Evolutionary conservation across 2,888 invertebrate species (phyloP).

Genomic region (Temnothorax unifasciatus): DNA sequence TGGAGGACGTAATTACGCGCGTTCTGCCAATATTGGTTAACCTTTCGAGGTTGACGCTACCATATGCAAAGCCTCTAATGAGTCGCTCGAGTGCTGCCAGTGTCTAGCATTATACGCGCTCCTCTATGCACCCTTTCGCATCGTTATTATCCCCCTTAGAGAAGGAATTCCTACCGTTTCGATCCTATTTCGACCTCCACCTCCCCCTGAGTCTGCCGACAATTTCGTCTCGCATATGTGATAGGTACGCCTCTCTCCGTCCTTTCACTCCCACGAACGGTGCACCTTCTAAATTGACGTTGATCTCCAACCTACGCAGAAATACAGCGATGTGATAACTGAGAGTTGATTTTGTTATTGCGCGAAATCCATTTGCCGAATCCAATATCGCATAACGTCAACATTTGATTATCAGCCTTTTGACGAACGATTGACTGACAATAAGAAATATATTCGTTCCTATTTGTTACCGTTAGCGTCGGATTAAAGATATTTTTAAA

Average conservation of each 20-base stretch:
- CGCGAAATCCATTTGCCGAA: slow-evolving; percentile 29
- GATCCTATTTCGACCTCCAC: slow-evolving; percentile 63
- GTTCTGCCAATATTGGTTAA: slow-evolving; percentile 86
- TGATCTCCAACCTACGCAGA: slow-evolving; percentile 24
- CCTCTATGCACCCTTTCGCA: slow-evolving; percentile 67
- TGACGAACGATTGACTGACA: slow-evolving; percentile 7
- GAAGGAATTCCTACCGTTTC: slow-evolving; percentile 67
- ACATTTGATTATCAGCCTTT: slow-evolving; percentile 21
- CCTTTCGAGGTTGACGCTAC: slow-evolving; percentile 86
- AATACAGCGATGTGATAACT: slow-evolving; percentile 11
- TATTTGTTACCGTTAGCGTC: not conserved
- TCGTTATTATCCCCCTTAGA: slow-evolving; percentile 72
- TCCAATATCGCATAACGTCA: slow-evolving; percentile 19
- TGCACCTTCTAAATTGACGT: slow-evolving; percentile 59
- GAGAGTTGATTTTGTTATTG: slow-evolving; percentile 23
- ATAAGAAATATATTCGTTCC: slow-evolving; percentile 17
- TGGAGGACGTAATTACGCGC: slow-evolving; percentile 85
- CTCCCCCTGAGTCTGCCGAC: not conserved
- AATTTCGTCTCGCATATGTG: slow-evolving; percentile 26
- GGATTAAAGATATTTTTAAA: slow-evolving; percentile 25
- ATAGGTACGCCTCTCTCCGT: slow-evolving; percentile 17
- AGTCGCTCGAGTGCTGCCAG: slow-evolving; percentile 84
- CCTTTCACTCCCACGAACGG: slow-evolving; percentile 23
- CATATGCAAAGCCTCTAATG: slow-evolving; percentile 86
- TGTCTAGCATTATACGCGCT: slow-evolving; percentile 79